Evolutionary conservation across 2,113 vertebrate genomes (phyloP).

Genomic region (Synodontis membranacea): DNA sequence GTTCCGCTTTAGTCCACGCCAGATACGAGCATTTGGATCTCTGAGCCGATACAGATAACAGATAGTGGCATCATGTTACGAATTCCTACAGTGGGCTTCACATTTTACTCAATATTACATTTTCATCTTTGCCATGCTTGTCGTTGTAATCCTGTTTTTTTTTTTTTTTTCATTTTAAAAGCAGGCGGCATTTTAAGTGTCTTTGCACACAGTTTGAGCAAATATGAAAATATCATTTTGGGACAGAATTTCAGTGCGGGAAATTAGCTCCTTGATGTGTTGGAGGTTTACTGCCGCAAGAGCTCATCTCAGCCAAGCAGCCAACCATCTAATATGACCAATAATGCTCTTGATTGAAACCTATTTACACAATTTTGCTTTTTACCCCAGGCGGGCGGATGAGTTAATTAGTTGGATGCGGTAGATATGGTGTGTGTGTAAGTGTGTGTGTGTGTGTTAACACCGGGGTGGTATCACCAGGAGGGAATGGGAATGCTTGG

Average conservation of each 20-base stretch:
- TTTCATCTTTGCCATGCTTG: neutral
- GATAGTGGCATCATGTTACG: neutral
- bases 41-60: neutral
- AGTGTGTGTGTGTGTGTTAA: neutral
- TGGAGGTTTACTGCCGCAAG: conserved; percentile 28
- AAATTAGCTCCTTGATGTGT: conserved; percentile 20
- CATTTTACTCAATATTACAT: neutral
- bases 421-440: conserved; percentile 19
- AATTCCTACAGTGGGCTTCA: neutral
- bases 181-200: neutral
- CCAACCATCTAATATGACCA: conserved; percentile 44
- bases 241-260: neutral
- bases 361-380: conserved; percentile 46
- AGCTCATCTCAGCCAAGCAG: conserved; percentile 37
- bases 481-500: neutral
- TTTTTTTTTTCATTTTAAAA: neutral
- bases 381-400: conserved; percentile 41
- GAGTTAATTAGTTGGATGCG: conserved; percentile 48
- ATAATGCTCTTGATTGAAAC: conserved; percentile 54
- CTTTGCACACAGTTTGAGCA: neutral
- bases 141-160: neutral
- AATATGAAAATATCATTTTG: neutral
- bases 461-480: neutral
- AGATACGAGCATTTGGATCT: neutral
- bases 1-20: neutral